Conservation (phyloP, 2,113 vertebrate species). For the Rynchops niger region DNA sequence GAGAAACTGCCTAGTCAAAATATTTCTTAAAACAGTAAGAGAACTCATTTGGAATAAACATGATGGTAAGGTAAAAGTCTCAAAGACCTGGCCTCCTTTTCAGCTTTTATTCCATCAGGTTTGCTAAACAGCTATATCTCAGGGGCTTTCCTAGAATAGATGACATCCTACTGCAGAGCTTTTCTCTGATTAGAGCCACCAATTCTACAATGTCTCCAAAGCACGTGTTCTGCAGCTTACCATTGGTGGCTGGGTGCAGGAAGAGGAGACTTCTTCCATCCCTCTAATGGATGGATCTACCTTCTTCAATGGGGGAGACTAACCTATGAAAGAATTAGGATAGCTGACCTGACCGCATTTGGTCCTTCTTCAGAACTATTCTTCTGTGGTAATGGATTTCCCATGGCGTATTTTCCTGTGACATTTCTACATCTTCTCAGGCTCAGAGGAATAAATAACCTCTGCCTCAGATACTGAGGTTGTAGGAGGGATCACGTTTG, state of each 20-base stretch:
- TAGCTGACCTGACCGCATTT: not conserved
- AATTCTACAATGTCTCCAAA: not conserved
- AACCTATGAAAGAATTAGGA: not conserved
- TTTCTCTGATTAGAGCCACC: not conserved
- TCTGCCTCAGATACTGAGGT: not conserved
- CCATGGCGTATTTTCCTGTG: not conserved
- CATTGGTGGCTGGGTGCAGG: rapidly evolving
- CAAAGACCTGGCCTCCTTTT: not conserved
- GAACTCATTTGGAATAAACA: not conserved
- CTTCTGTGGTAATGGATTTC: not conserved
- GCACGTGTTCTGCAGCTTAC: not conserved
- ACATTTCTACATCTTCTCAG: not conserved
- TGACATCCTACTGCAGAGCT: not conserved
- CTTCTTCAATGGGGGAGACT: not conserved
- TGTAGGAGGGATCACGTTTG: not conserved
- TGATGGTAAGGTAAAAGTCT: not conserved
- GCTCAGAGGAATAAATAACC: not conserved
- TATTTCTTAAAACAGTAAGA: not conserved
- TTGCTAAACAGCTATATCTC: not conserved
- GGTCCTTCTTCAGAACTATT: not conserved
- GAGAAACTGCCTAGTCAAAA: not conserved
- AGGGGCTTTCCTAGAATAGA: not conserved
- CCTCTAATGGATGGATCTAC: not conserved
- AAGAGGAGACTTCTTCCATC: not conserved
- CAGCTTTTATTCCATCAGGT: not conserved